phyloP scores from a whole-genome alignment of 2,888 invertebrate genomes.

The Nowickia ferox region DNA sequence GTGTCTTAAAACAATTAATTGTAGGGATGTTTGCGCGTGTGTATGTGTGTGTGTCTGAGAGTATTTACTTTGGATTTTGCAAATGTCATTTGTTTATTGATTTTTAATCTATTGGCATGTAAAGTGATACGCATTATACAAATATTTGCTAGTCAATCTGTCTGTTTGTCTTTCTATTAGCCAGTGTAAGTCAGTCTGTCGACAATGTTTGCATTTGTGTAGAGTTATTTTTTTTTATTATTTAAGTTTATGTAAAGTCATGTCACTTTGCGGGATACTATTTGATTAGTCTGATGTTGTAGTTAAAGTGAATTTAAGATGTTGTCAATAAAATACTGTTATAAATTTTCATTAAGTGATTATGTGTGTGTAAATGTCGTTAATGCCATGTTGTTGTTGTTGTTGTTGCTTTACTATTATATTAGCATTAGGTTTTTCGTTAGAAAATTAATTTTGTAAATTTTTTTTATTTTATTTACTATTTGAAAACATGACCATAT shows the following conservation, averaged over 20 bases:
- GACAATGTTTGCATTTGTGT: conserved; percentile 12
- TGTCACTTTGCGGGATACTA: conserved; percentile 63
- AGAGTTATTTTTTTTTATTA: conserved; percentile 19
- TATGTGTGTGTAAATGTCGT: conserved; percentile 31
- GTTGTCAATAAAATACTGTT: conserved; percentile 62
- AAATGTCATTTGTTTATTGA: conserved; percentile 68
- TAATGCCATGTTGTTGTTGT: conserved; percentile 12
- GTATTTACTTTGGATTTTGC: conserved; percentile 55
- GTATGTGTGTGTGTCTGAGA: conserved; percentile 7
- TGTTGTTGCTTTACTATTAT: conserved; percentile 15
- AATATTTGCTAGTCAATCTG: conserved; percentile 8
- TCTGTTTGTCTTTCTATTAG: conserved; percentile 37
- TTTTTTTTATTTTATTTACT: not conserved
- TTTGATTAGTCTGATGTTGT: conserved; percentile 62
- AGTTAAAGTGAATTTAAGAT: conserved; percentile 50
- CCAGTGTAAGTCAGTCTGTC: conserved; percentile 26
- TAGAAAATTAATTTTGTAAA: conserved; percentile 25
- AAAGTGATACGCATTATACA: conserved; percentile 58
- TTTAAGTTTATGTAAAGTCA: conserved; percentile 25
- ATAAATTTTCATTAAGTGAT: conserved; percentile 69
- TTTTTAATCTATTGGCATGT: conserved; percentile 58
- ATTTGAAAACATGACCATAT: conserved; percentile 13
- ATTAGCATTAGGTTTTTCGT: conserved; percentile 10
- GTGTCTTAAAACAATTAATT: conserved; percentile 14
- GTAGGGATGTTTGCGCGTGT: not conserved